Conservation (phyloP, 2,113 vertebrate genomes). For the Accipiter virgatus region DNA sequence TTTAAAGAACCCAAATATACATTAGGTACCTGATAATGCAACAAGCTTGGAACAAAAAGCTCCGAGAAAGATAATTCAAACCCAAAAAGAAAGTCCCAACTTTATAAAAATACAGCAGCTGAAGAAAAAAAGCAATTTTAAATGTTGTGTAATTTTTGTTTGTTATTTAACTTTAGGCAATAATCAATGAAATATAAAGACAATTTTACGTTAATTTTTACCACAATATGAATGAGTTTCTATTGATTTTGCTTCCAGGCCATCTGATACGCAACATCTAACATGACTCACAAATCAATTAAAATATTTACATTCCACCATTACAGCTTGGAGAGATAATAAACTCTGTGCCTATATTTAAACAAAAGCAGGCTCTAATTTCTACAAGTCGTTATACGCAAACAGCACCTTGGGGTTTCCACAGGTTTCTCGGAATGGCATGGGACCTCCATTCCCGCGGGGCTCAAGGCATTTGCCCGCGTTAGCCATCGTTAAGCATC, state of each 20-base stretch:
- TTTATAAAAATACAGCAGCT: background rate
- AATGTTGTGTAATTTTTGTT: background rate
- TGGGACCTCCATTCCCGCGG: background rate
- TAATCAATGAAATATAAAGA: background rate
- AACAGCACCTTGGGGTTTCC: conserved; percentile 9
- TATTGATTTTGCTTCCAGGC: background rate
- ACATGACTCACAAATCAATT: background rate
- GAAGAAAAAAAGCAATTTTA: background rate
- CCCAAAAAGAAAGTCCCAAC: background rate
- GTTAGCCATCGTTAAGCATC: background rate
- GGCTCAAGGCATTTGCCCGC: background rate
- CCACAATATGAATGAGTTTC: background rate
- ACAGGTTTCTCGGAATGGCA: background rate
- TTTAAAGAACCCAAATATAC: background rate
- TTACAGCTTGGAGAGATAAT: conserved; percentile 13
- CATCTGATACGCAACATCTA: background rate
- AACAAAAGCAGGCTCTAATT: background rate
- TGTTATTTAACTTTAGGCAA: background rate
- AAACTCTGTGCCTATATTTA: background rate
- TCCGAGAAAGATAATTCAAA: background rate
- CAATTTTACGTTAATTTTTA: background rate
- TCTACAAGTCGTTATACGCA: background rate
- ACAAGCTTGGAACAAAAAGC: background rate
- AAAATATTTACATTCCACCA: conserved; percentile 62
- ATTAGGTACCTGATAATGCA: background rate